Percentiles rank a stretch among this genome's conserved stretches.
These are phyloP conservation scores for Limnothrissa miodon DNA, from an alignment of 2,113 vertebrate genomes.

Conservation along the genomic window DNA sequence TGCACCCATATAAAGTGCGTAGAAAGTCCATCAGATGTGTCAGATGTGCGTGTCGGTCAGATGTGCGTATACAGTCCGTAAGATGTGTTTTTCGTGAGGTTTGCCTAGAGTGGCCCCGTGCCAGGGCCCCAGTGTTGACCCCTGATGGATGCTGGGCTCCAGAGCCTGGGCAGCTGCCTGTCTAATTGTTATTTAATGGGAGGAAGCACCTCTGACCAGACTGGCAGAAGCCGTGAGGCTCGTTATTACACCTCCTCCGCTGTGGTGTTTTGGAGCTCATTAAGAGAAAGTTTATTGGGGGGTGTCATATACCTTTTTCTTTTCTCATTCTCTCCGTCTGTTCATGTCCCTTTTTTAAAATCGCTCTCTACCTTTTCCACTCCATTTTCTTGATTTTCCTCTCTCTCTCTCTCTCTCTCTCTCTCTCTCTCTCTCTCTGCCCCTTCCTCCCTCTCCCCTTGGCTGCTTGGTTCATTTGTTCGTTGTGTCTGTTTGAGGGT, in stretches of 20 bases:
- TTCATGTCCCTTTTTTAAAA: not conserved
- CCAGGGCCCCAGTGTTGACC: not conserved
- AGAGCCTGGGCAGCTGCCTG: not conserved
- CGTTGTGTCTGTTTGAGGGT: not conserved
- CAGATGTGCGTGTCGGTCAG: too few relatives aligned
- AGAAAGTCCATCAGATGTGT: not conserved
- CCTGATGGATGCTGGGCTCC: not conserved
- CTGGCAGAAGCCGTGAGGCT: constrained; percentile 14
- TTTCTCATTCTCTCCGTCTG: not conserved
- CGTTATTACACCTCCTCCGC: constrained; percentile 10
- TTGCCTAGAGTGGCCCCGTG: not conserved
- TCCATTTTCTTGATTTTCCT: not conserved
- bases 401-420: not conserved
- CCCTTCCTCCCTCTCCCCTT: constrained; percentile 32
- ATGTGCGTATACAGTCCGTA: not conserved
- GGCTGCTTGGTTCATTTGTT: not conserved
- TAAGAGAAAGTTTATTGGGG: not conserved
- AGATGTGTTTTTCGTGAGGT: not conserved
- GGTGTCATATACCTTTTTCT: not conserved
- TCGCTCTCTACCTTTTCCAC: not conserved
- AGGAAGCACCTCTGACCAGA: constrained; percentile 19
- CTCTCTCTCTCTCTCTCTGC: not conserved
- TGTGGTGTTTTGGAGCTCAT: not conserved
- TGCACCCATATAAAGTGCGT: too few relatives aligned
- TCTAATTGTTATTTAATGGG: constrained; percentile 35